These are phyloP conservation scores for Nixonia krombeini DNA, from an alignment of 1,140 invertebrate species.

Conservation along the genomic window DNA sequence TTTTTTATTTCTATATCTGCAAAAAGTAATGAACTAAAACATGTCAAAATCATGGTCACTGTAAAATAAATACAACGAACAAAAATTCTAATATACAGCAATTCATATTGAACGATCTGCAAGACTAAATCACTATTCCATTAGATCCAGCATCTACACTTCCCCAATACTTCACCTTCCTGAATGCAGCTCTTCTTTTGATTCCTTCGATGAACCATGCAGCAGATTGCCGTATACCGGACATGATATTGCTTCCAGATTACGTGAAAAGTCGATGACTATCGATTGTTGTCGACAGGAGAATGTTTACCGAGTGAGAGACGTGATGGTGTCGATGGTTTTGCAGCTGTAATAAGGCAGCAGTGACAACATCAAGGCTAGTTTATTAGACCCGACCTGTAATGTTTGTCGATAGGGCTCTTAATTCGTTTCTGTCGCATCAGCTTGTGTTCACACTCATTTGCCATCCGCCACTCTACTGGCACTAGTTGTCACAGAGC, in stretches of 20 bases:
- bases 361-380: conserved; percentile 10
- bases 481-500: too few relatives aligned
- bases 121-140: too few relatives aligned
- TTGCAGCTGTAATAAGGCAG: too few relatives aligned
- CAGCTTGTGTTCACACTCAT: conserved; percentile 8
- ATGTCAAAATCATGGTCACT: too few relatives aligned
- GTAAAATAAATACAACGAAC: too few relatives aligned
- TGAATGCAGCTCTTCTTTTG: conserved; percentile 22
- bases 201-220: conserved; percentile 39
- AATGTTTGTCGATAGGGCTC: conserved; percentile 7
- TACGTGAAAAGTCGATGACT: conserved; percentile 54
- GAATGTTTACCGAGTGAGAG: conserved; percentile 48
- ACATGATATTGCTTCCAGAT: conserved; percentile 61
- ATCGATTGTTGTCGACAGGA: conserved; percentile 62
- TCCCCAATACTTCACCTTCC: too few relatives aligned
- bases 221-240: conserved; percentile 58
- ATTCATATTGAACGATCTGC: too few relatives aligned
- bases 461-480: background rate
- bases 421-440: conserved; percentile 5
- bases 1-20: too few relatives aligned
- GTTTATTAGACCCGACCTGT: conserved; percentile 52
- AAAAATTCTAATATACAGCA: too few relatives aligned
- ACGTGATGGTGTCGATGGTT: conserved; percentile 10
- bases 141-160: too few relatives aligned
- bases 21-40: too few relatives aligned